Evolutionary conservation across 2,113 vertebrate genomes (phyloP), one percentile per base, ranked within the genome.

Genomic region (Myotis lucifugus): DNA sequence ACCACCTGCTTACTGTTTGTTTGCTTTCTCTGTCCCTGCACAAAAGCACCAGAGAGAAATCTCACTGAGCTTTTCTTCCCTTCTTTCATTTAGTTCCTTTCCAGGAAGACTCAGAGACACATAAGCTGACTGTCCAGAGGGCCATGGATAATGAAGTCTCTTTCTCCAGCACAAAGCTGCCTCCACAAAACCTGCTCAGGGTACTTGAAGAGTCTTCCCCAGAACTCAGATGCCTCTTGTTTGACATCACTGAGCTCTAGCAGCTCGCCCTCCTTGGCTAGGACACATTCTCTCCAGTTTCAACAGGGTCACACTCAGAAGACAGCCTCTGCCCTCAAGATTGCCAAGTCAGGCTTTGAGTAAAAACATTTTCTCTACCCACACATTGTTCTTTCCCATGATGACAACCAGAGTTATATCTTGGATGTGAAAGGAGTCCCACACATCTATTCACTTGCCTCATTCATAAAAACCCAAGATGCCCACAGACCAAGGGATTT

Each of bases 161-260:
- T 32, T 97, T 94, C 96, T 96, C 95, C 97, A 97, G 97, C 97
- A 98, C 12, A 82, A 97, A 97, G 97, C 84, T 89, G 81, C 90
- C 94, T 97, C 95, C 52, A 92, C 96, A 94, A 97, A 97, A 89
- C 91, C 95, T 96, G 94, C 85, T 79, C 97, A 95, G 79, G 95
- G 93, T 82, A 97, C 96, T 96, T 93, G 92, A 93, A 97, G 73
- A 96, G 64, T 74, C 79, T 89, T 77, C 77, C 96, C 92, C 90
- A 32, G 97, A 94, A 95, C 61, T 96, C 92, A 15, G 59, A 96
- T 91, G 92, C 96, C 95, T 97, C 95, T 94, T 40, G 76, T 94
- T 96, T 97, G 92, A 95, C 78, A 95, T 64, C 93, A 88, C 67
- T 70, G 15, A 91, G 59, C 37, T 67, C 52, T 95, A 96, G 85